Evolutionary conservation across 2,797 vertebrate species (phyloP).

Genomic region (Lacerta viridis): DNA sequence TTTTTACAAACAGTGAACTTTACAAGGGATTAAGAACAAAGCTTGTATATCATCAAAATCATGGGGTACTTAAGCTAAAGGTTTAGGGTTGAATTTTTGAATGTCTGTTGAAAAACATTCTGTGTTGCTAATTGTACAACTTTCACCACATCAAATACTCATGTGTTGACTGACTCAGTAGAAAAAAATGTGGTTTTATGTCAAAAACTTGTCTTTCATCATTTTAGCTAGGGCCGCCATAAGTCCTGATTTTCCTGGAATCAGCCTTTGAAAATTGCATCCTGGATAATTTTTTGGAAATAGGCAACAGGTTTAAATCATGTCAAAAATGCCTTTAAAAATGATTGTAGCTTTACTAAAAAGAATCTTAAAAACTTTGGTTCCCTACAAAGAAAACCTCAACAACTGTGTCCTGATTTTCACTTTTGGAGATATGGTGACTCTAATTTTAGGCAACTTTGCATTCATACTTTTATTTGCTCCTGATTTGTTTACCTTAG

Average conservation of each 20-base stretch:
- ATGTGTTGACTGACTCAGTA: constrained; percentile 19
- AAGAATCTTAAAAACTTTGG: no score
- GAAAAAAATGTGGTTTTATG: neutral
- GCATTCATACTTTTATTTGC: constrained; percentile 9
- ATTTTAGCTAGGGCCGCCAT: neutral
- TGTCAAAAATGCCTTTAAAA: no score
- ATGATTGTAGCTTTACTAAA: no score
- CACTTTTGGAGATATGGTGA: no score
- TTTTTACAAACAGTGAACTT: neutral
- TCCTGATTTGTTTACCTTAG: constrained; percentile 6
- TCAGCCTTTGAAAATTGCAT: no score
- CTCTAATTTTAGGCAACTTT: constrained; percentile 21
- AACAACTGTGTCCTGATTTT: no score
- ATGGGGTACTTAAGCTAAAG: neutral
- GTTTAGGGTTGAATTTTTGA: neutral
- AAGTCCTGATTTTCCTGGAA: no score
- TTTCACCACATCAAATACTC: neutral
- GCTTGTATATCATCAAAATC: neutral
- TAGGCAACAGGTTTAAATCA: no score
- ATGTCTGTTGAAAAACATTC: neutral
- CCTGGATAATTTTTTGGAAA: no score
- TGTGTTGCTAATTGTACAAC: accelerated
- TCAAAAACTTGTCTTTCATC: constrained; percentile 11
- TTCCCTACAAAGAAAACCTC: no score
- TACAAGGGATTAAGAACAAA: neutral